Evolutionary conservation across 2,797 vertebrate genomes (phyloP).

Genomic region (Myoxocephalus aenaeus): DNA sequence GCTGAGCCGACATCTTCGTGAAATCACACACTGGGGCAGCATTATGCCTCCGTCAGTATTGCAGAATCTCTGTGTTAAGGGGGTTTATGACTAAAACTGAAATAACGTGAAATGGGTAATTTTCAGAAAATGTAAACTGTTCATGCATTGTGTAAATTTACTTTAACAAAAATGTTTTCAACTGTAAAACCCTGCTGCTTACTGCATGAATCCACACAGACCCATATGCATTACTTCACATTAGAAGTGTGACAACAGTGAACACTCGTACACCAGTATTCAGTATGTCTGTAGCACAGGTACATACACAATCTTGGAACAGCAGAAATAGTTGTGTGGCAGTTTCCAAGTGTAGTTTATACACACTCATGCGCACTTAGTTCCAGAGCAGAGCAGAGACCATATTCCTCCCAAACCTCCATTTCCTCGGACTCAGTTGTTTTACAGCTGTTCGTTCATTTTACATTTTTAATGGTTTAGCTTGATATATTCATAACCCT

Average conservation of each 20-base stretch:
- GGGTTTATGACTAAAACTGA: background rate
- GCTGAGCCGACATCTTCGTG: too few species aligned
- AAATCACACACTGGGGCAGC: too few species aligned
- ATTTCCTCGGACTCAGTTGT: conserved; percentile 46
- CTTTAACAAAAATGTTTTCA: background rate
- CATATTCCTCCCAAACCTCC: conserved; percentile 22
- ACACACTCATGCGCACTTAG: conserved; percentile 41
- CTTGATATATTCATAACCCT: conserved; percentile 68
- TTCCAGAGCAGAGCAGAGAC: conserved; percentile 46
- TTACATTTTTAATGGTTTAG: conserved; percentile 65
- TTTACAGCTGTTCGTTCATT: conserved; percentile 60
- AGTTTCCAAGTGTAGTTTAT: conserved; percentile 29
- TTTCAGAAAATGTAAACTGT: too few species aligned
- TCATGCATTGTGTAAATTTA: background rate
- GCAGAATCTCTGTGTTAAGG: too few species aligned
- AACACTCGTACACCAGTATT: background rate
- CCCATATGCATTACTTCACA: background rate
- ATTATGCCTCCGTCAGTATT: too few species aligned
- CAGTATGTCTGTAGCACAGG: conserved; percentile 3
- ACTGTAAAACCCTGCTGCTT: background rate
- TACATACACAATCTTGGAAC: conserved; percentile 15
- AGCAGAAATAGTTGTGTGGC: conserved; percentile 28
- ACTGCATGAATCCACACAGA: background rate
- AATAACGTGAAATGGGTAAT: background rate
- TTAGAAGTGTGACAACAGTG: background rate